These are phyloP conservation scores for Ardeotis arabs DNA, from an alignment of 2,113 vertebrate species.

Conservation along the genomic window DNA sequence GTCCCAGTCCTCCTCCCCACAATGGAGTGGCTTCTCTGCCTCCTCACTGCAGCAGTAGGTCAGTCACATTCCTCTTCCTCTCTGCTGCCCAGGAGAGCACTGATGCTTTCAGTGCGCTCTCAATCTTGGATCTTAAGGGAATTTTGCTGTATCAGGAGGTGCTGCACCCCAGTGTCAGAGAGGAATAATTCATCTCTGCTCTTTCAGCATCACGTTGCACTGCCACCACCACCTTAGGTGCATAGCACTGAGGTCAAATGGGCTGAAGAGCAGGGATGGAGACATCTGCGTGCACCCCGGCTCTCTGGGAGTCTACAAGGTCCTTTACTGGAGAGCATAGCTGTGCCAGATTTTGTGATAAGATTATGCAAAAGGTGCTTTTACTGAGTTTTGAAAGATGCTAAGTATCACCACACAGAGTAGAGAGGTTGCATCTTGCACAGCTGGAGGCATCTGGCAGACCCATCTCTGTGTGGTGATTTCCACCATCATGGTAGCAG, in stretches of 20 bases:
- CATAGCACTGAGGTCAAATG: background rate
- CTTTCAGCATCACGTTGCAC: background rate
- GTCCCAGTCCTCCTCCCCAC: background rate
- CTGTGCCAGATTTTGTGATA: background rate
- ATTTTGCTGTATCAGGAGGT: background rate
- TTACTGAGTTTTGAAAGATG: background rate
- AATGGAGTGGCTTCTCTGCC: background rate
- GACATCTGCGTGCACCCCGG: background rate
- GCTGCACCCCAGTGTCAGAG: accelerated
- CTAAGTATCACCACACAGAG: accelerated
- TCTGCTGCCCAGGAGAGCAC: background rate
- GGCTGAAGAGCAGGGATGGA: background rate
- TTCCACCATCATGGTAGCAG: background rate
- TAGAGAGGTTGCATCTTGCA: background rate
- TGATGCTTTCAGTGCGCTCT: background rate
- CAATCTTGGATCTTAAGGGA: background rate
- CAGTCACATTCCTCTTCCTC: background rate
- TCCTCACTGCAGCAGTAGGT: background rate
- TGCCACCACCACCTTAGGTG: background rate
- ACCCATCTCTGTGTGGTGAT: background rate
- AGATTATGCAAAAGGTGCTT: background rate
- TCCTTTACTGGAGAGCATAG: background rate
- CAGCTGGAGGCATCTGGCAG: background rate
- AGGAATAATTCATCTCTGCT: background rate
- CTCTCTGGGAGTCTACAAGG: background rate